phyloP scores from a whole-genome alignment of 2,888 invertebrate genomes.

The Athalia circularis region DNA sequence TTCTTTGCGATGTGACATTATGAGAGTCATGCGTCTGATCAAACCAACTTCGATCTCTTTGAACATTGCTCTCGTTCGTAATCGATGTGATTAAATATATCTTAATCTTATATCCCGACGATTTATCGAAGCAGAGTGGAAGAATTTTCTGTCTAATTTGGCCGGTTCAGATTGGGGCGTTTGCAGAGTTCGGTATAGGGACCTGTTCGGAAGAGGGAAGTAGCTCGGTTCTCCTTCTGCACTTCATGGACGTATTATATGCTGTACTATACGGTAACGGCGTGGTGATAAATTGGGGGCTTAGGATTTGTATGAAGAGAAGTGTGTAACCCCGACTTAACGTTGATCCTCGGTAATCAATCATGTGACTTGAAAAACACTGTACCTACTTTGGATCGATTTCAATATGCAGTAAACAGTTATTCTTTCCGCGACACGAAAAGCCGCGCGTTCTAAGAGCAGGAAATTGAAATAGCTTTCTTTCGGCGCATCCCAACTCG shows the following conservation, averaged over 20 bases:
- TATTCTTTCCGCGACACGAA: slow-evolving; percentile 17
- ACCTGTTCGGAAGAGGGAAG: slow-evolving; percentile 66
- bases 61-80: background rate
- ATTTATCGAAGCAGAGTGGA: slow-evolving; percentile 12
- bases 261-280: slow-evolving; percentile 33
- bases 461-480: background rate
- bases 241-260: slow-evolving; percentile 42
- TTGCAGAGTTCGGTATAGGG: slow-evolving; percentile 49
- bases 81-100: background rate
- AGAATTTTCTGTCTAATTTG: slow-evolving; percentile 61
- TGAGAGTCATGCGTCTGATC: too few relatives aligned
- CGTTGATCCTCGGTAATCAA: slow-evolving; percentile 69
- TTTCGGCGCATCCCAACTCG: too few relatives aligned
- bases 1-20: too few relatives aligned
- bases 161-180: slow-evolving; percentile 51
- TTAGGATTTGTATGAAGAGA: slow-evolving; percentile 71
- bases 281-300: slow-evolving; percentile 70
- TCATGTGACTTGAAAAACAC: slow-evolving; percentile 65
- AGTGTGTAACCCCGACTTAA: slow-evolving; percentile 72
- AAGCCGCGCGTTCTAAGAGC: background rate
- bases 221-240: too few relatives aligned
- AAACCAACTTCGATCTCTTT: background rate
- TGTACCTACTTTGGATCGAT: slow-evolving; percentile 20
- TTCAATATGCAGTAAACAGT: slow-evolving; percentile 44
- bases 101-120: background rate